Evolutionary conservation across 1,140 invertebrate species (phyloP).

Genomic region (Trichonephila inaurata): DNA sequence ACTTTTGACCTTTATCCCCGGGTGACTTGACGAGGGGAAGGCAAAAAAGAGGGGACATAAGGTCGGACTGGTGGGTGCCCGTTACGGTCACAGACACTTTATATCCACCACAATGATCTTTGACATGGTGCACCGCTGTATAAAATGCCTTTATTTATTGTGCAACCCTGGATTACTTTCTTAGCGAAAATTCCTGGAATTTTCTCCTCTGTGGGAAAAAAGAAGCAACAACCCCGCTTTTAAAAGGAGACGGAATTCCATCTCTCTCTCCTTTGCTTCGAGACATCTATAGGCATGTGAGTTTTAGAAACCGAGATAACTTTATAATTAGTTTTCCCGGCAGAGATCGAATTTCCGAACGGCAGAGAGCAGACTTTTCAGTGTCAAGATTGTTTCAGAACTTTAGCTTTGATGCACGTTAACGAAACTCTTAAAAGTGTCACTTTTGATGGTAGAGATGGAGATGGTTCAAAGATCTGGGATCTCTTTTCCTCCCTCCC

Average conservation of each 20-base stretch:
- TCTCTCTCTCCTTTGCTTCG: too few relatives aligned
- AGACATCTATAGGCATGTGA: too few relatives aligned
- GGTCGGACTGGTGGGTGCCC: not conserved
- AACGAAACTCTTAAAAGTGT: not conserved
- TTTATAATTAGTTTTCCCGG: too few relatives aligned
- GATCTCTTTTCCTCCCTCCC: not conserved
- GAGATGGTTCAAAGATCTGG: not conserved
- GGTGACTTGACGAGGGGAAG: not conserved
- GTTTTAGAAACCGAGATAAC: too few relatives aligned
- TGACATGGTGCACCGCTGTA: not conserved
- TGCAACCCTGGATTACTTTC: not conserved
- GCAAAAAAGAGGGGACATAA: not conserved
- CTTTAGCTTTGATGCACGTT: not conserved
- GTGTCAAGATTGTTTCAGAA: not conserved
- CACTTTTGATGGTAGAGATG: not conserved
- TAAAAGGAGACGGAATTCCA: not conserved
- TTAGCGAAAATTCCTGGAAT: not conserved
- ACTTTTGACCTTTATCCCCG: not conserved
- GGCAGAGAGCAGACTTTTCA: not conserved
- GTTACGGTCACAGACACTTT: not conserved
- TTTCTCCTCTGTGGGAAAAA: not conserved
- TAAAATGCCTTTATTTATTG: slow-evolving; percentile 17
- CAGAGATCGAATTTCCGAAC: not conserved
- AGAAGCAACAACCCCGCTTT: not conserved
- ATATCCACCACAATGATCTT: slow-evolving; percentile 4